A percentile compares a stretch with the other conserved stretches of the same genome.
Evolutionary conservation across 2,888 invertebrate species (phyloP).

Genomic region (Sericinus montela): DNA sequence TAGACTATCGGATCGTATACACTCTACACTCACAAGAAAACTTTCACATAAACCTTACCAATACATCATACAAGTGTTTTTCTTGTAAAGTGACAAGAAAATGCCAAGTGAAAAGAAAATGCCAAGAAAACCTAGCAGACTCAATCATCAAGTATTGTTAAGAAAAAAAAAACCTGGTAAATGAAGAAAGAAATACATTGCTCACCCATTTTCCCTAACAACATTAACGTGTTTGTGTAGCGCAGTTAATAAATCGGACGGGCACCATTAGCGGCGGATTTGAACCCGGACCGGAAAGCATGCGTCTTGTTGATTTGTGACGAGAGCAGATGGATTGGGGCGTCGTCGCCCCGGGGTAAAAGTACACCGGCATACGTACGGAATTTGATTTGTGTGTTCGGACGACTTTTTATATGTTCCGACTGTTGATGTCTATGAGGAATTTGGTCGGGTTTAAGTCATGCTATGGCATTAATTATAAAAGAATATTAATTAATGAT

Average conservation of each 20-base stretch:
- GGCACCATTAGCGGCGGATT: constrained; percentile 57
- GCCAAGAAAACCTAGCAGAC: too few species aligned
- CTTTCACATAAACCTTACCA: too few species aligned
- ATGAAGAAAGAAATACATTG: neutral
- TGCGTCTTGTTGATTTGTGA: constrained; percentile 75
- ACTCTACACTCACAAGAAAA: too few species aligned
- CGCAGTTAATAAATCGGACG: constrained; percentile 58
- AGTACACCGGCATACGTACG: constrained; percentile 25
- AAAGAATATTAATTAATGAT: too few species aligned
- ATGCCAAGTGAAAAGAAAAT: too few species aligned
- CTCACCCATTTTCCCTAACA: constrained; percentile 37
- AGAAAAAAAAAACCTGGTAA: neutral
- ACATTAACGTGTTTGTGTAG: constrained; percentile 49
- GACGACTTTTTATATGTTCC: neutral
- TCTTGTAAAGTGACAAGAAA: too few species aligned
- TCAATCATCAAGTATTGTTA: neutral
- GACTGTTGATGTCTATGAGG: neutral
- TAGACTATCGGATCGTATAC: too few species aligned
- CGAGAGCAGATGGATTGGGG: constrained; percentile 58
- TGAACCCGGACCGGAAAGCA: constrained; percentile 61
- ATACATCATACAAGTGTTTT: too few species aligned
- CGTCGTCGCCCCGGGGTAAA: constrained; percentile 21
- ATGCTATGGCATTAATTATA: too few species aligned
- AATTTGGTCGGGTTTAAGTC: neutral
- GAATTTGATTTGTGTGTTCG: constrained; percentile 32